Conservation (phyloP, 2,113 vertebrate species). For the Mobula hypostoma region DNA sequence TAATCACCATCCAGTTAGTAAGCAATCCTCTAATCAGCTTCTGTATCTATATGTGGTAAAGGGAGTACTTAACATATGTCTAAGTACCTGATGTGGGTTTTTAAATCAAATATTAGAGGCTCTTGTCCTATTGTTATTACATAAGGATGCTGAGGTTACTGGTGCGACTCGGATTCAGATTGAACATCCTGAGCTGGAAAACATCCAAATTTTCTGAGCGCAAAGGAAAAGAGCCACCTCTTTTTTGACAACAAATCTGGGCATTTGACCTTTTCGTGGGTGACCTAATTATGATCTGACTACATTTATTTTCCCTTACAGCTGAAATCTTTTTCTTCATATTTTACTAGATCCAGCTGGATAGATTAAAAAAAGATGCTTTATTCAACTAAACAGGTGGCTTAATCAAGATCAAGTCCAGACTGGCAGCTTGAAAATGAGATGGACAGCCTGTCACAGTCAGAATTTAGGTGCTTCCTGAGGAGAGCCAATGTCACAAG, state of each 20-base stretch:
- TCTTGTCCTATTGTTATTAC: background rate
- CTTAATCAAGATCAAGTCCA: background rate
- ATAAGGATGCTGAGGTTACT: background rate
- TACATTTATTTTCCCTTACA: background rate
- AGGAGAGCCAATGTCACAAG: background rate
- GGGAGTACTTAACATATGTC: background rate
- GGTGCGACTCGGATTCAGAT: background rate
- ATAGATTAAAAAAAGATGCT: background rate
- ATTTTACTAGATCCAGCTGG: background rate
- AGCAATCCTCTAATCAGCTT: constrained; percentile 1
- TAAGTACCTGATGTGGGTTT: background rate
- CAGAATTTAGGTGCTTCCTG: background rate
- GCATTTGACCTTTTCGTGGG: background rate
- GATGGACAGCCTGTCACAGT: constrained; percentile 17
- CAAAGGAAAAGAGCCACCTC: no score
- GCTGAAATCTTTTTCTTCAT: background rate
- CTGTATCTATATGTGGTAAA: background rate
- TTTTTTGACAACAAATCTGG: background rate
- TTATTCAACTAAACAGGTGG: constrained; percentile 2
- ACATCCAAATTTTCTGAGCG: no score
- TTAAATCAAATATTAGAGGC: background rate
- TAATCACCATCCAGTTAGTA: constrained; percentile 1
- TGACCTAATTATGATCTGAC: background rate
- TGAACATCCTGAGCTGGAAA: background rate
- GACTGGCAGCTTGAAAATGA: background rate